Conservation (phyloP, 2,113 vertebrate species). For the Proterorhinus semilunaris region DNA sequence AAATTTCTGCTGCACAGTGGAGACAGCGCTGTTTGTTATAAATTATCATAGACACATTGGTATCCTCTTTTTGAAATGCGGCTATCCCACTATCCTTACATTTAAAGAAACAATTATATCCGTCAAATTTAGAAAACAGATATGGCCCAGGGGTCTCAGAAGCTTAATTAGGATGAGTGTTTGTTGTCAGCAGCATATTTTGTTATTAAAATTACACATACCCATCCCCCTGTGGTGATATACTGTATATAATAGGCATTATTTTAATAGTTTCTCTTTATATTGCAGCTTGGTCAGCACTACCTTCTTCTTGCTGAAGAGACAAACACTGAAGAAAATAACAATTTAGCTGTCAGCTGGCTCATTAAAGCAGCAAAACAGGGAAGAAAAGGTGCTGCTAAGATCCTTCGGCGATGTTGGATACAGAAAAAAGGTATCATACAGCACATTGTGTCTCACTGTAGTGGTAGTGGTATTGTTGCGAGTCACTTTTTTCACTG, state of each 20-base stretch:
- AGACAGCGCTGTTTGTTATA: neutral
- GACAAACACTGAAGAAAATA: constrained; percentile 84
- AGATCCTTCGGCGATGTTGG: constrained; percentile 83
- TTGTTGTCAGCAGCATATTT: constrained; percentile 1
- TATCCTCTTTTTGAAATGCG: neutral
- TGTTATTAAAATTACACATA: neutral
- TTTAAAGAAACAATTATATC: constrained; percentile 18
- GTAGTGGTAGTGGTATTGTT: neutral
- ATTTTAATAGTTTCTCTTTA: constrained; percentile 1
- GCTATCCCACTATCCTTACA: neutral
- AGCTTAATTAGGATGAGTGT: neutral
- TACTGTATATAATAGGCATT: neutral
- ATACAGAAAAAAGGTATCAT: constrained; percentile 83
- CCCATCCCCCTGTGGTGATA: neutral
- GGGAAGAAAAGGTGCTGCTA: constrained; percentile 85
- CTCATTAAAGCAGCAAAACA: constrained; percentile 90
- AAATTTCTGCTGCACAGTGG: neutral
- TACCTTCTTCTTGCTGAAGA: constrained; percentile 83
- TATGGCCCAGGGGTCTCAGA: constrained; percentile 23
- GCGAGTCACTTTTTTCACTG: neutral
- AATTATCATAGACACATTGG: neutral
- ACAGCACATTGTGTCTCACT: neutral
- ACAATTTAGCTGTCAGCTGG: constrained; percentile 83
- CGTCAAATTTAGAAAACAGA: constrained; percentile 68
- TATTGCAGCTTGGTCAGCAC: constrained; percentile 84